Base-by-base conservation (phyloP, 2,113 vertebrate genomes). In the Anguilla rostrata region DNA sequence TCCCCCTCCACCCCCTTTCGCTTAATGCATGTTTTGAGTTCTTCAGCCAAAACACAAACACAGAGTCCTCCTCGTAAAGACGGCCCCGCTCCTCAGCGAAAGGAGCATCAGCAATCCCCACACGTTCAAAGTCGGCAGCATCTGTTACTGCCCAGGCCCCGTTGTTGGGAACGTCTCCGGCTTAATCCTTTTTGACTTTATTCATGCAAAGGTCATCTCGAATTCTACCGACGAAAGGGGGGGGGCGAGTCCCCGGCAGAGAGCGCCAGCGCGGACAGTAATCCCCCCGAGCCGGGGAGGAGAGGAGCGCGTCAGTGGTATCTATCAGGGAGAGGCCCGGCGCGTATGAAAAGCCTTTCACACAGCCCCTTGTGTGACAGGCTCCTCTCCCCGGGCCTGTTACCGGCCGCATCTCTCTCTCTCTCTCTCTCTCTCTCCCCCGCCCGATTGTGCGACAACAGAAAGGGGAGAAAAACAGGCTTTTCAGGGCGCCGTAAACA, bases 201-300 rank as follows among this genome's bases (percentile, higher is more conserved):
- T 97, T 97, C 96, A 97, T 95, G 95, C 95, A 97, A 97, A 98
- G 97, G 97, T 98, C 97, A 98, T 96, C 95, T 94, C 94, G 89
- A 96, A 96, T 95, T 96, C 94, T 94, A 95, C 93, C 96, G 7
- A 43, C 7, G 43, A 7, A 43, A 43, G 43, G 43, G 3, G 43
- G 11, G 83, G 92, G 83, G 91, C 80, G 92, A 88, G 94, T 89
- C 90, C 60, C 60, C 60, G 60, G 91, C 84, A 26, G 92, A 94
- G 87, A n/a, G 92, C 39, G 85, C 89, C 87, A 91, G 86, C 39
- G 86, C 86, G 91, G 66, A 43, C 49, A 87, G 92, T 88, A 88
- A 89, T 91, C 90, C 90, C 90, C 5, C 87, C 79, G 41, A 66
- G n/a, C 9, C 20, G 66, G 26, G 66, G n/a, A 26, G 66, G 26